Conservation (phyloP, 1,140 invertebrate genomes). For the Procambarus virginalis region DNA sequence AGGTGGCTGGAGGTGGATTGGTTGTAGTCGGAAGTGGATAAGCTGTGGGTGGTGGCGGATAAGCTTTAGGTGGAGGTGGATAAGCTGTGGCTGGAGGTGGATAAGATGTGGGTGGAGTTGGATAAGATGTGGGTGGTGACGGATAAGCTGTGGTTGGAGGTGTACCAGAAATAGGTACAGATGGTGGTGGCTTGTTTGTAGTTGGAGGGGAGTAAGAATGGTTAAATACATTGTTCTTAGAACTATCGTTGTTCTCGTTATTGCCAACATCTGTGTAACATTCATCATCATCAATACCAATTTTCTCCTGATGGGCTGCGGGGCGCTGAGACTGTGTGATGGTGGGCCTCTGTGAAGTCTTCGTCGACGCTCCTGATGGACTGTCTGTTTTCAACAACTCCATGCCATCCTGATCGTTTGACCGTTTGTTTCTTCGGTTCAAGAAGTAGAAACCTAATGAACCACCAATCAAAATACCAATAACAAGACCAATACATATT, state of each 20-base stretch:
- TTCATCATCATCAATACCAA: not conserved
- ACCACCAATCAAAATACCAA: not conserved
- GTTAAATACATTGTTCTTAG: not conserved
- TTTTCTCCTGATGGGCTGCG: not conserved
- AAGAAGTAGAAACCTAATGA: not conserved
- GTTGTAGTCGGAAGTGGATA: too few relatives aligned
- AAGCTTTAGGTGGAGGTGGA: too few relatives aligned
- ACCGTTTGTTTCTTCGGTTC: not conserved
- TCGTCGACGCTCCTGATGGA: too few relatives aligned
- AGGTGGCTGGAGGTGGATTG: too few relatives aligned
- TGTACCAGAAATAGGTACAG: not conserved
- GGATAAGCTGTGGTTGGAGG: not conserved
- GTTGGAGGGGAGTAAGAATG: not conserved
- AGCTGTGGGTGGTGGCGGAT: too few relatives aligned
- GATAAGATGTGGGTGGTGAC: not conserved
- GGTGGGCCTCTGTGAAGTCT: not conserved
- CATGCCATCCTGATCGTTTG: not conserved
- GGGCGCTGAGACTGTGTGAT: not conserved
- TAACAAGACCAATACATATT: not conserved
- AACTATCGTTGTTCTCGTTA: not conserved
- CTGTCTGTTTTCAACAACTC: not conserved
- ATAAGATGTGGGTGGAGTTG: not conserved
- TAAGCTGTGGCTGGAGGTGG: not conserved
- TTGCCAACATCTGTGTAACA: not conserved
- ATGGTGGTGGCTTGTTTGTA: not conserved